Percentiles rank a stretch among this genome's conserved stretches.
phyloP scores from a whole-genome alignment of 2,113 vertebrate species.

The Noturus placidus region DNA sequence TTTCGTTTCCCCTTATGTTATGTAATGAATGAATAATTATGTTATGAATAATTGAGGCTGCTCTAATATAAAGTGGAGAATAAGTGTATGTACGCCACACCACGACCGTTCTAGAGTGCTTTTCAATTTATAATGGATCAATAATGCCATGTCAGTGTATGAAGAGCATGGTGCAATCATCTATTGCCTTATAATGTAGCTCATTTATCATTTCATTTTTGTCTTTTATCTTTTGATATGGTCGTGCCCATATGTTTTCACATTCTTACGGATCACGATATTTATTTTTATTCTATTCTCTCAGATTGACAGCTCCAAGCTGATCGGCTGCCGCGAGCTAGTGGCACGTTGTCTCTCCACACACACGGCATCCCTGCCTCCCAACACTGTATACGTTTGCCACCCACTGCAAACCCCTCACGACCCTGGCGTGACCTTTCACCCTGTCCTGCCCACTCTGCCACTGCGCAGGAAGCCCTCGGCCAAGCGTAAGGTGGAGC shows the following conservation, averaged over 20 bases:
- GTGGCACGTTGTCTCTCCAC: slow-evolving; percentile 87
- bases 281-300: not conserved
- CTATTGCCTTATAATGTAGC: not conserved
- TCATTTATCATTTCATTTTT: not conserved
- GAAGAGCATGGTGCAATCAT: not conserved
- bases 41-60: not conserved
- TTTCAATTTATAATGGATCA: not conserved
- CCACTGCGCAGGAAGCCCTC: slow-evolving; percentile 78
- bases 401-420: slow-evolving; percentile 77
- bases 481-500: slow-evolving; percentile 93
- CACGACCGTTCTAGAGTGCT: not conserved
- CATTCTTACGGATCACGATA: not conserved
- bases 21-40: too few species aligned
- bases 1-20: too few species aligned
- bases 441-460: slow-evolving; percentile 40
- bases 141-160: not conserved
- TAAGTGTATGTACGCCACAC: not conserved
- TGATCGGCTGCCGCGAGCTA: slow-evolving; percentile 92
- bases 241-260: not conserved
- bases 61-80: not conserved
- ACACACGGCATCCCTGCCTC: slow-evolving; percentile 82
- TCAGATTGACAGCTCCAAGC: slow-evolving; percentile 88
- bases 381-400: slow-evolving; percentile 97
- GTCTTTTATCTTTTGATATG: not conserved
- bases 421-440: slow-evolving; percentile 60